Evolutionary conservation across 1,140 invertebrate species (phyloP), one percentile per base, ranked within the genome.

Genomic region (Cotesia typhae): DNA sequence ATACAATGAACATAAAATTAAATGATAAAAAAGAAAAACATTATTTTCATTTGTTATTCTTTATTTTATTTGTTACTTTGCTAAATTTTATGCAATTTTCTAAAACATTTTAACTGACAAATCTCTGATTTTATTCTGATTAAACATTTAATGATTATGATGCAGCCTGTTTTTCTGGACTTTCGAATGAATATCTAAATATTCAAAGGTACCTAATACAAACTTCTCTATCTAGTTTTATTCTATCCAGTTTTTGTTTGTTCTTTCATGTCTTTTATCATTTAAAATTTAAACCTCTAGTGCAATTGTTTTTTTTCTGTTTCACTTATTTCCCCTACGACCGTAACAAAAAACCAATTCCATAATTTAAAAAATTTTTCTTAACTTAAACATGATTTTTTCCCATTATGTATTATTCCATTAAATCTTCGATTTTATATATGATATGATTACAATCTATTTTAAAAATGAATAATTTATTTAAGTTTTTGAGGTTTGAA

Each of bases 111-210:
- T 78, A 28, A 28, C 28, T 74, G 7, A 10, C 6, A 59, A 7
- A n/a, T 5, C 6, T 65, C 28, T 71, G 4, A 82, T 83, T 83
- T 79, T 79, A 85, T 84, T 84, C 80, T 86, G 80, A 85, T 83
- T 60, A 67, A 67, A 72, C 51, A 17, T 83, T 87, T 83, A 84
- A 86, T 87, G 80, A 86, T 86, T 87, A 87, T 85, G 83, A 83
- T 88, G 89, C 89, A 90, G 89, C 89, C 89, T 87, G 89, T 90
- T 87, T 90, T 89, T 89, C 87, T 90, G 88, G 87, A 88, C 82
- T 89, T 90, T 88, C 85, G 85, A 86, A 88, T 90, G 87, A 86
- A 85, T 85, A 82, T 88, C 80, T 86, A 86, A 85, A 82, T 78
- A 82, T 81, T 86, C 76, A 81, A 88, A 88, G 87, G 87, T 88